Conservation (phyloP, 2,113 vertebrate genomes). For the Petaurus breviceps region DNA sequence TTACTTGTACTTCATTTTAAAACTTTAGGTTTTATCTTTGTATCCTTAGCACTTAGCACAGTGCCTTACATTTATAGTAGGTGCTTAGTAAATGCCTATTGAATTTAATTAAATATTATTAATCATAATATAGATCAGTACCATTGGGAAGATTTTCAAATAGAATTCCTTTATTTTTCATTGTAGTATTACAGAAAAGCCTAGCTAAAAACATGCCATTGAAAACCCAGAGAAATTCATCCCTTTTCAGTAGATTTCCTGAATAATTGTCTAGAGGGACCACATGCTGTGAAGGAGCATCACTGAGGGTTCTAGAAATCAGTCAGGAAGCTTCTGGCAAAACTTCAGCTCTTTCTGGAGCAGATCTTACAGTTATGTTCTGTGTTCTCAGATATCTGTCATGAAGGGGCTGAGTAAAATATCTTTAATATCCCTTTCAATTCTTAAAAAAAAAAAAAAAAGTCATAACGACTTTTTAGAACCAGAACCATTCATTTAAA, state of each 20-base stretch:
- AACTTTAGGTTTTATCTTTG: constrained; percentile 13
- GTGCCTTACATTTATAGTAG: background rate
- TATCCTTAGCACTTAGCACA: background rate
- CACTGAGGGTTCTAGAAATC: constrained; percentile 12
- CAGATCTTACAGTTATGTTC: background rate
- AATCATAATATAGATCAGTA: constrained; percentile 44
- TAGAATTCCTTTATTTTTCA: constrained; percentile 24
- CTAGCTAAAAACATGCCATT: constrained; percentile 19
- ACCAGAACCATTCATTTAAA: background rate
- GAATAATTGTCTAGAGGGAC: background rate
- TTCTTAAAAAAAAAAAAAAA: background rate
- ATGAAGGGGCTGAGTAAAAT: background rate
- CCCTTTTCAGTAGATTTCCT: constrained; percentile 44
- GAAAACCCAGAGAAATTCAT: background rate
- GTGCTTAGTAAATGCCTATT: background rate
- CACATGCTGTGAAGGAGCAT: background rate
- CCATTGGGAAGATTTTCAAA: constrained; percentile 22
- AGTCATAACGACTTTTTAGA: background rate
- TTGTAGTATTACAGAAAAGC: constrained; percentile 27
- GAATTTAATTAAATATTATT: background rate
- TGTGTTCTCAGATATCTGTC: background rate
- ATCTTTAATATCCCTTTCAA: background rate
- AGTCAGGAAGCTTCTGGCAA: background rate
- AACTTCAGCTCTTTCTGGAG: background rate
- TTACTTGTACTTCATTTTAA: constrained; percentile 42